phyloP scores from a whole-genome alignment of 2,888 invertebrate species.

The Siphlonurus alternatus region DNA sequence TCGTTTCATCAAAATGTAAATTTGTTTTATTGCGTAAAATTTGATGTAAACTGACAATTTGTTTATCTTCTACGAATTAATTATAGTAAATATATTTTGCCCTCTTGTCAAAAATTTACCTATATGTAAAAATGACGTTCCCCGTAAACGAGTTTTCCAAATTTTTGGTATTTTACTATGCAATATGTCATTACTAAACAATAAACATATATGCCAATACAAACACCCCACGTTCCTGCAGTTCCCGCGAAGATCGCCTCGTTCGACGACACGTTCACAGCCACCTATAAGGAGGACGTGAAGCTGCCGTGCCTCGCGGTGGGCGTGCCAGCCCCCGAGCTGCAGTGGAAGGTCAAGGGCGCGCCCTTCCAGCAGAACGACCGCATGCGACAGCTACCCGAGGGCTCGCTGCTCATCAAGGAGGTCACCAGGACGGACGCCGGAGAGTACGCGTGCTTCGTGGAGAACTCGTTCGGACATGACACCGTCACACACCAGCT shows the following conservation, averaged over 20 bases:
- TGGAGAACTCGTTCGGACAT: slow-evolving; percentile 81
- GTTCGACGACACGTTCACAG: slow-evolving; percentile 84
- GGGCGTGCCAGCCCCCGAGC: slow-evolving; percentile 77
- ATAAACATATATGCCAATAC: too few species aligned
- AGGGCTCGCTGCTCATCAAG: slow-evolving; percentile 80
- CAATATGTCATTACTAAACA: too few species aligned
- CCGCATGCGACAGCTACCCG: slow-evolving; percentile 65
- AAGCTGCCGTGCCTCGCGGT: slow-evolving; percentile 83
- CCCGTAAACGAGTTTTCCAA: too few species aligned
- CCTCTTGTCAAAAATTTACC: too few species aligned
- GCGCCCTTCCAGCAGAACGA: slow-evolving; percentile 62
- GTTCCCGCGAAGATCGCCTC: slow-evolving; percentile 91
- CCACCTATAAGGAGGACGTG: slow-evolving; percentile 81
- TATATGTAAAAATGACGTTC: background rate
- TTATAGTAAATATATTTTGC: too few species aligned
- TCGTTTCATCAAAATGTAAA: too few species aligned
- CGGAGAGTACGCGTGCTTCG: slow-evolving; percentile 86
- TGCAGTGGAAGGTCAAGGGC: slow-evolving; percentile 78
- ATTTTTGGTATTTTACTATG: too few species aligned
- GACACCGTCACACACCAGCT: slow-evolving; percentile 83
- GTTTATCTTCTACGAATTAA: too few species aligned
- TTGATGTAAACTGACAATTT: background rate
- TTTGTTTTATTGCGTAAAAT: slow-evolving; percentile 3
- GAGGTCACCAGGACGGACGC: slow-evolving; percentile 80
- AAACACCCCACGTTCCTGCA: slow-evolving; percentile 27